These are phyloP conservation scores for Syngnathoides biaculeatus DNA, from an alignment of 2,113 vertebrate species.

Conservation along the genomic window DNA sequence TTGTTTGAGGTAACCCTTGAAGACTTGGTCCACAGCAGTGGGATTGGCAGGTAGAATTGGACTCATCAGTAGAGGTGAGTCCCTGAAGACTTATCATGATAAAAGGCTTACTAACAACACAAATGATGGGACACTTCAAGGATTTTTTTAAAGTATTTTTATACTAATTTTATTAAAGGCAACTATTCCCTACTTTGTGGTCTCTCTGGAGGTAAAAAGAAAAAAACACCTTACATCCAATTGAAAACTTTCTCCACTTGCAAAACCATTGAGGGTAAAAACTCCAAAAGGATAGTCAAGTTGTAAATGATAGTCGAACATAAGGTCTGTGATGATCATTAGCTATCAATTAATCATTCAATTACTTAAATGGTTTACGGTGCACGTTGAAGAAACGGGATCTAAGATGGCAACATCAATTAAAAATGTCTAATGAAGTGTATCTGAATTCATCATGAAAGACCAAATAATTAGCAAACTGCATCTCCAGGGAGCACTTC, in stretches of 20 bases:
- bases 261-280: slow-evolving; percentile 39
- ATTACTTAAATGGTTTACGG: slow-evolving; percentile 64
- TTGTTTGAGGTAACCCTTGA: slow-evolving; percentile 50
- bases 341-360: slow-evolving; percentile 74
- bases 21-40: slow-evolving; percentile 28
- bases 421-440: slow-evolving; percentile 73
- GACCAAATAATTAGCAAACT: slow-evolving; percentile 70
- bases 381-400: slow-evolving; percentile 49
- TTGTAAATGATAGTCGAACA: slow-evolving; percentile 68
- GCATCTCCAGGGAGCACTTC: slow-evolving; percentile 72
- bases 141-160: background rate
- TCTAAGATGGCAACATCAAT: slow-evolving; percentile 73
- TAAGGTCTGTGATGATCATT: slow-evolving; percentile 71
- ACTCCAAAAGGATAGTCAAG: slow-evolving; percentile 49
- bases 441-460: slow-evolving; percentile 71
- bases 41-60: slow-evolving; percentile 66
- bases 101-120: slow-evolving; percentile 51
- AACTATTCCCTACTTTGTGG: background rate
- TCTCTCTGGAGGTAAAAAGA: background rate
- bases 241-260: slow-evolving; percentile 7
- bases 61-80: slow-evolving; percentile 62
- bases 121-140: slow-evolving; percentile 35
- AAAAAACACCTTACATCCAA: background rate
- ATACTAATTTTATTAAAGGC: background rate
- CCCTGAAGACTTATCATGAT: slow-evolving; percentile 67